phyloP scores from a whole-genome alignment of 2,113 vertebrate genomes.

The Ochotona princeps region DNA sequence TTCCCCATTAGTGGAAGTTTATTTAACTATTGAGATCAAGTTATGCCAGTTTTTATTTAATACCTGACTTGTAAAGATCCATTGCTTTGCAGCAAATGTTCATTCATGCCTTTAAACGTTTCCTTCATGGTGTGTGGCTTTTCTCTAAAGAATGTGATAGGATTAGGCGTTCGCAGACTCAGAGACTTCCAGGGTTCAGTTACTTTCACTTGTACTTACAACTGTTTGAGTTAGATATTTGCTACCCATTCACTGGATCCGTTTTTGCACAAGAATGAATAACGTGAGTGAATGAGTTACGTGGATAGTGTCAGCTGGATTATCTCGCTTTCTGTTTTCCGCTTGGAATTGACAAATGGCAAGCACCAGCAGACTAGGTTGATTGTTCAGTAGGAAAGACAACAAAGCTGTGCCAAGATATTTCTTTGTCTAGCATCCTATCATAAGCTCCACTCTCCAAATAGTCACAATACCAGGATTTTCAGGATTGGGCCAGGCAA shows the following conservation, averaged over 20 bases:
- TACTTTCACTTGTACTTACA: neutral
- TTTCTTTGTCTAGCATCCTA: neutral
- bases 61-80: neutral
- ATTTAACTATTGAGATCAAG: slow-evolving; percentile 1
- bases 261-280: neutral
- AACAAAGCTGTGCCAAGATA: neutral
- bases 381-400: no score
- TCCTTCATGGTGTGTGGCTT: neutral
- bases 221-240: neutral
- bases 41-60: neutral
- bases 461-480: no score
- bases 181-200: neutral
- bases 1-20: neutral
- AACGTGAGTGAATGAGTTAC: neutral
- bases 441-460: no score
- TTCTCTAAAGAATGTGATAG: slow-evolving; percentile 38
- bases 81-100: neutral
- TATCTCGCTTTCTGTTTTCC: neutral
- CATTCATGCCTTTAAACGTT: neutral
- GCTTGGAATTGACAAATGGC: slow-evolving; percentile 23
- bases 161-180: neutral
- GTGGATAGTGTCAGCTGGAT: neutral
- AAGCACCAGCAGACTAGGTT: neutral
- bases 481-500: no score
- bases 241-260: neutral